These are phyloP conservation scores for Micoletzkya japonica DNA, from an alignment of 2,888 invertebrate genomes.

Conservation along the genomic window DNA sequence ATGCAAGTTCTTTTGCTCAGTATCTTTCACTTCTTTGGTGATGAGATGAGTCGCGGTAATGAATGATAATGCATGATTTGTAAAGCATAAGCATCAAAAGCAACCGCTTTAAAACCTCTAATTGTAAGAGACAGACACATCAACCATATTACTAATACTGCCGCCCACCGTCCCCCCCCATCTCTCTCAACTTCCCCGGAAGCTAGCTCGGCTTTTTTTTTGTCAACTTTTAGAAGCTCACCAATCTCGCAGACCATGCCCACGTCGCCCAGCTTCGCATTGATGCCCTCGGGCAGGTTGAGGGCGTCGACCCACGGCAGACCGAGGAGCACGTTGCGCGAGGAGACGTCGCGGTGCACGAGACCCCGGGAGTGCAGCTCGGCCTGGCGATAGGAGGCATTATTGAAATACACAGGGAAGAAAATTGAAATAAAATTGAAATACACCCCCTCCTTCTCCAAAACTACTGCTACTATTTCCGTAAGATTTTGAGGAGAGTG, in stretches of 20 bases:
- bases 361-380: conserved; percentile 14
- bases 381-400: neutral
- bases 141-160: too few relatives aligned
- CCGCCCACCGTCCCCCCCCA: too few relatives aligned
- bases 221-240: too few relatives aligned
- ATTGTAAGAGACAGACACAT: too few relatives aligned
- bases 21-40: too few relatives aligned
- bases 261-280: conserved; percentile 24
- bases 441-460: neutral
- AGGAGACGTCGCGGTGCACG: conserved; percentile 17
- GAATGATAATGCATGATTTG: too few relatives aligned
- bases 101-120: too few relatives aligned
- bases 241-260: conserved; percentile 19
- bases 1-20: too few relatives aligned
- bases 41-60: too few relatives aligned
- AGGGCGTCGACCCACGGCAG: conserved; percentile 14
- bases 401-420: neutral
- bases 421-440: neutral
- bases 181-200: too few relatives aligned
- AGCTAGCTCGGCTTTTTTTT: too few relatives aligned
- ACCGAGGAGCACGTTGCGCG: conserved; percentile 20
- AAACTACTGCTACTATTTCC: neutral
- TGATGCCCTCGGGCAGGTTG: neutral
- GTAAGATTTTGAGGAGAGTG: neutral
- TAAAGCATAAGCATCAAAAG: too few relatives aligned